Conservation (phyloP, 2,888 invertebrate species). For the Callosobruchus maculatus region DNA sequence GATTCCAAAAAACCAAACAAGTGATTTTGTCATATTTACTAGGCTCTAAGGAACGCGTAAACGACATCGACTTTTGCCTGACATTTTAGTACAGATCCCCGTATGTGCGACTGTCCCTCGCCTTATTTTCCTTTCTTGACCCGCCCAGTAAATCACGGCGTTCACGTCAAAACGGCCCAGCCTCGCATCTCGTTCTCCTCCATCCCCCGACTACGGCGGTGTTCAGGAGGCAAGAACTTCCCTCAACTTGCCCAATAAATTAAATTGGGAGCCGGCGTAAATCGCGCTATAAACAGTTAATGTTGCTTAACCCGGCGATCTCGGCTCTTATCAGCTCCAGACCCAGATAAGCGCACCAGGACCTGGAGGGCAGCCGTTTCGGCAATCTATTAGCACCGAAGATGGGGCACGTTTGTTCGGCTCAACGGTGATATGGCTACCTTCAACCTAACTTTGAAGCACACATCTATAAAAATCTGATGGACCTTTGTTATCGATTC, state of each 20-base stretch:
- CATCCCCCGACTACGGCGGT: not conserved
- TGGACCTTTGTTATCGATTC: too few relatives aligned
- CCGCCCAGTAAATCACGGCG: not conserved
- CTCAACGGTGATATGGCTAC: not conserved
- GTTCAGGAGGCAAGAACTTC: conserved; percentile 4
- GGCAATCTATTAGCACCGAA: not conserved
- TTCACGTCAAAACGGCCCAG: not conserved
- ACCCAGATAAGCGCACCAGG: not conserved
- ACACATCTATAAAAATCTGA: not conserved
- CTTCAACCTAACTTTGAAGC: not conserved
- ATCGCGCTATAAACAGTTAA: conserved; percentile 47
- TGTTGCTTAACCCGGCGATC: conserved; percentile 51
- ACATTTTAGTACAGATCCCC: too few relatives aligned
- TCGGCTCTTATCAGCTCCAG: conserved; percentile 38
- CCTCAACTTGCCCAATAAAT: conserved; percentile 35
- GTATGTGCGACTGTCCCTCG: too few relatives aligned
- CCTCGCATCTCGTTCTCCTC: not conserved
- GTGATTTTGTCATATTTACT: too few relatives aligned
- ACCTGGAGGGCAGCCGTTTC: not conserved
- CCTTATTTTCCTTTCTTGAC: too few relatives aligned
- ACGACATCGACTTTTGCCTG: too few relatives aligned
- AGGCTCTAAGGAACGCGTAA: too few relatives aligned
- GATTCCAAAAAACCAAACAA: too few relatives aligned
- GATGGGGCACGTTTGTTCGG: not conserved
- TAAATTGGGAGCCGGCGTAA: conserved; percentile 17